phyloP scores from a whole-genome alignment of 2,797 vertebrate genomes.

The Sternotherus odoratus region DNA sequence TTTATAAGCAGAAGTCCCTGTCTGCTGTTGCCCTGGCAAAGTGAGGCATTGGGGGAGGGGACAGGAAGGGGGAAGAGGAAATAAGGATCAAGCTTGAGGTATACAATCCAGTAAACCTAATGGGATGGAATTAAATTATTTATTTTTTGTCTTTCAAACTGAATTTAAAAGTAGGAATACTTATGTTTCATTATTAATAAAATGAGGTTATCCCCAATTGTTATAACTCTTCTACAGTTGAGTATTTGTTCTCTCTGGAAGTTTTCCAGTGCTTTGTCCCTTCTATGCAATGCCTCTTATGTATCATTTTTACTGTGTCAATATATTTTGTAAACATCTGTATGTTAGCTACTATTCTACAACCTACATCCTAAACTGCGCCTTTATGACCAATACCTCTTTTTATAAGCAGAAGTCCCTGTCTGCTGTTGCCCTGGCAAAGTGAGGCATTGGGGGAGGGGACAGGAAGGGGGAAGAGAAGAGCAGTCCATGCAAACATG shows the following conservation, averaged over 20 bases:
- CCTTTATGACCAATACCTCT: neutral
- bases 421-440: neutral
- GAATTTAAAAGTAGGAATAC: neutral
- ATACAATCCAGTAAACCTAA: neutral
- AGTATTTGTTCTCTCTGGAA: neutral
- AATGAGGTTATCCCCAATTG: neutral
- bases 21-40: neutral
- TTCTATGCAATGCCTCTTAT: neutral
- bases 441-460: fast-evolving
- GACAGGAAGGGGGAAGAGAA: fast-evolving
- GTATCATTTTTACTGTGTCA: neutral
- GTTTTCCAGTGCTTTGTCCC: neutral
- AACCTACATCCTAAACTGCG: neutral
- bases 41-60: no score
- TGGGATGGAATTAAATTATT: neutral
- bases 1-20: neutral
- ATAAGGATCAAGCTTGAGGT: neutral
- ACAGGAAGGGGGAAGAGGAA: no score
- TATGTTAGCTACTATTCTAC: neutral
- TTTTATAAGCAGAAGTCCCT: neutral
- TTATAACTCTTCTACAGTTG: neutral
- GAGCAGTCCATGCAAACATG: neutral
- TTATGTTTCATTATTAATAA: neutral
- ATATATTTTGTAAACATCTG: neutral
- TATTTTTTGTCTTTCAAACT: neutral